Conservation (phyloP, 2,113 vertebrate genomes). For the Cyprinus carpio region DNA sequence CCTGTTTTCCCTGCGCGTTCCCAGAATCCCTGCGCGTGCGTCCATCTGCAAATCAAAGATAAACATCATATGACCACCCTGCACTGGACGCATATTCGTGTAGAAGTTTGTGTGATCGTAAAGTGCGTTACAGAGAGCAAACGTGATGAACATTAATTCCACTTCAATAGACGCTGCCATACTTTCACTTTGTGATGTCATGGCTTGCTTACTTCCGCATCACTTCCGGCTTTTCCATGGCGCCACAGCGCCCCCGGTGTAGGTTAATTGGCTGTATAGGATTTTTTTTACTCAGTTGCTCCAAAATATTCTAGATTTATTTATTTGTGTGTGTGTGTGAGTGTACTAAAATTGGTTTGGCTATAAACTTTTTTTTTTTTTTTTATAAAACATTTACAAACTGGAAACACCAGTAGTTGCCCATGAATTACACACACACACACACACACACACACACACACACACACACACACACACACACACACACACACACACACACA, state of each 20-base stretch:
- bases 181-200: conserved; percentile 50
- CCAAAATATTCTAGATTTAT: too few species aligned
- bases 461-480: too few species aligned
- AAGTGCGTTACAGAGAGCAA: conserved; percentile 74
- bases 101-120: conserved; percentile 72
- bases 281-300: too few species aligned
- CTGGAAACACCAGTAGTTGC: not conserved
- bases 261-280: not conserved
- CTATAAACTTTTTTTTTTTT: too few species aligned
- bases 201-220: not conserved
- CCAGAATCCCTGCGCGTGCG: conserved; percentile 50
- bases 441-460: too few species aligned
- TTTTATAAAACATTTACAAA: not conserved
- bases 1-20: conserved; percentile 52
- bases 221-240: not conserved
- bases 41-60: conserved; percentile 77
- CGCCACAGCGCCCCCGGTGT: not conserved
- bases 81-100: conserved; percentile 61
- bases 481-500: too few species aligned
- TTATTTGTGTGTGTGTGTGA: too few species aligned
- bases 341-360: too few species aligned
- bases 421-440: not conserved
- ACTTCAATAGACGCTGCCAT: conserved; percentile 70
- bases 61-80: conserved; percentile 70
- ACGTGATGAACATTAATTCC: conserved; percentile 70